These are phyloP conservation scores for Halcyon malimbica DNA, from an alignment of 2,113 vertebrate species.

Conservation along the genomic window DNA sequence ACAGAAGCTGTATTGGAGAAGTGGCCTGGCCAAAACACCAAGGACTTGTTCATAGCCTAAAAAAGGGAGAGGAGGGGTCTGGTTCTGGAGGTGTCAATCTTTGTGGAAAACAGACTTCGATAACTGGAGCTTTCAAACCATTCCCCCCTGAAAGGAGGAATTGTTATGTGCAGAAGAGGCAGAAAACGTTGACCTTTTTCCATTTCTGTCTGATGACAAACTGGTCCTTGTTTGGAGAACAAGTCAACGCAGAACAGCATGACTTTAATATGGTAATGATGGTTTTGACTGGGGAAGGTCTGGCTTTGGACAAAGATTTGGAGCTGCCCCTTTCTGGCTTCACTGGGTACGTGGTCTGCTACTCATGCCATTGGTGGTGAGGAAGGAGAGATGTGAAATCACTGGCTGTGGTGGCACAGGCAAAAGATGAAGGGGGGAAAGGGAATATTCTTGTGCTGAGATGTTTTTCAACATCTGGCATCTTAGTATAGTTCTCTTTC, in stretches of 20 bases:
- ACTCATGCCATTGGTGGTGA: not conserved
- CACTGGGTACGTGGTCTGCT: not conserved
- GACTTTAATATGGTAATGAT: constrained; percentile 22
- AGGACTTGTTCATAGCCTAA: constrained; percentile 43
- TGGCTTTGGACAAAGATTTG: not conserved
- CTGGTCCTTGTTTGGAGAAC: constrained; percentile 63
- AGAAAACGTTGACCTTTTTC: constrained; percentile 64
- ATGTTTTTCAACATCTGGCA: not conserved
- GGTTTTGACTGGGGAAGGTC: not conserved
- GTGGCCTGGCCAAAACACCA: not conserved
- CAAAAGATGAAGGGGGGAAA: not conserved
- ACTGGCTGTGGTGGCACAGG: not conserved
- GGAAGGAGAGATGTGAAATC: not conserved
- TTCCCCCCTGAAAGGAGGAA: constrained; percentile 57
- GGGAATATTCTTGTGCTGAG: not conserved
- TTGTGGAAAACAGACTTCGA: not conserved
- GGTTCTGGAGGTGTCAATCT: constrained; percentile 31
- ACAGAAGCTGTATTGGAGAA: constrained; percentile 41
- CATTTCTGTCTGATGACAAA: constrained; percentile 67
- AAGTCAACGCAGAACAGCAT: constrained; percentile 43
- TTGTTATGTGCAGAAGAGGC: constrained; percentile 37
- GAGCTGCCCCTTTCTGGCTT: not conserved
- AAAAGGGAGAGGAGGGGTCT: constrained; percentile 8
- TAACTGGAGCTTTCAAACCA: constrained; percentile 44
- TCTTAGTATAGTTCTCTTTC: not conserved